Evolutionary conservation across 2,888 invertebrate species (phyloP), one percentile per base, ranked within the genome.

Genomic region (Yponomeuta sedellus): DNA sequence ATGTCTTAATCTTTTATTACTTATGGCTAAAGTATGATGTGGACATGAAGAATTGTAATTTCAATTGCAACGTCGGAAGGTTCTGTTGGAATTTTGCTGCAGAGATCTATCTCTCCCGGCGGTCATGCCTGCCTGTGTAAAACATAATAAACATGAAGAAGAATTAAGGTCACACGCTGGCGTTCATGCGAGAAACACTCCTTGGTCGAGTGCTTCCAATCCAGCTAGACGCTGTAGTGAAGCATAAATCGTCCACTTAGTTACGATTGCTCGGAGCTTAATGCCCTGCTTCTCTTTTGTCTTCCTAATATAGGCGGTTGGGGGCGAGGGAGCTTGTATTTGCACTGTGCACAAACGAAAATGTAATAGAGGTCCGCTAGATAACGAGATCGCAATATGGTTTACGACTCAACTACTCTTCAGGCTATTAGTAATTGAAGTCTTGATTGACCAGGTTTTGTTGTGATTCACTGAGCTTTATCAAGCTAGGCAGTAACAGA

Each of bases 271-370:
- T 57, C 34, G 57, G 25, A 6, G 20, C 40, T 11, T 56, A 10
- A 52, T 22, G 52, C 28, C 39, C 56, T 62, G 62, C 62, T 28
- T 28, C 62, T 64, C 64, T 64, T 64, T 64, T 64, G 64, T 64
- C 57, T 64, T 34, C 12, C 19, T 16, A 56, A 56, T 56, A 20
- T 56, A 56, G 34, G 10, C n/a, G 57, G 28, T 34, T 22, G 57
- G 57, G 25, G 64, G 64, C n/a, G 57, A 44, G 20, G 63, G 40
- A 44, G 63, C n/a, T 20, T 44, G 22, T 63, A 44, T 19, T 40
- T 39, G 44, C 44, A 22, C 19, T 22, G 40, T 19, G 11, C 25
- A 59, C 16, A 59, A 59, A 52, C 12, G 44, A 12, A 52, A 52
- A 52, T 16, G 16, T 52, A 12, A 52, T 16, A 52, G 44, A 52